Percentiles rank a stretch among this genome's conserved stretches.
Conservation (phyloP, 2,113 vertebrate genomes). For the Gymnocephalus cernua region DNA sequence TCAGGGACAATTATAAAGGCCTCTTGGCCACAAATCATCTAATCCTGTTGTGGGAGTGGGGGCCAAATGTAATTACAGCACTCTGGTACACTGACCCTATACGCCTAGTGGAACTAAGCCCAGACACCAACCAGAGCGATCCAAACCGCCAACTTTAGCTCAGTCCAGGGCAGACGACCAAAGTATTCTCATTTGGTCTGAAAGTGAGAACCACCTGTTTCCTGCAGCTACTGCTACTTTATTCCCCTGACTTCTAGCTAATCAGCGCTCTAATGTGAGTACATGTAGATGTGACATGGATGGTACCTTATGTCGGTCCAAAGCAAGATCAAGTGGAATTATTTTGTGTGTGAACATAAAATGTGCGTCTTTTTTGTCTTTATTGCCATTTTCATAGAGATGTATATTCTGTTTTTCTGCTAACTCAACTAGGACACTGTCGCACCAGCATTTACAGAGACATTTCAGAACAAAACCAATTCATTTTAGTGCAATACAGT, state of each 20-base stretch:
- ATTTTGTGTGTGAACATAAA: background rate
- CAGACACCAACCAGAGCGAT: constrained; percentile 47
- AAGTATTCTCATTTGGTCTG: constrained; percentile 32
- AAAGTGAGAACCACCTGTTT: constrained; percentile 51
- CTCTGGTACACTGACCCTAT: constrained; percentile 61
- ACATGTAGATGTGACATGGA: background rate
- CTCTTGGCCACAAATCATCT: constrained; percentile 75
- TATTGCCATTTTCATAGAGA: background rate
- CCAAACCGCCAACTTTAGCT: constrained; percentile 49
- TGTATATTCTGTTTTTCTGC: background rate
- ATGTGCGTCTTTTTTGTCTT: background rate
- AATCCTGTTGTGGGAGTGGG: constrained; percentile 76
- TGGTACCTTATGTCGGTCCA: background rate
- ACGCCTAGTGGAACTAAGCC: constrained; percentile 63
- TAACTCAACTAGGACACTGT: background rate
- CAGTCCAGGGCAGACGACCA: constrained; percentile 24
- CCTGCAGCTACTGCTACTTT: constrained; percentile 28
- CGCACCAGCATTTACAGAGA: background rate
- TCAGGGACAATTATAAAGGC: constrained; percentile 80
- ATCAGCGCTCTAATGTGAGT: constrained; percentile 16
- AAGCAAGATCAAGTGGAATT: background rate
- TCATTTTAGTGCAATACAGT: background rate
- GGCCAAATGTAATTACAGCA: constrained; percentile 78
- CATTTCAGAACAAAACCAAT: constrained; percentile 5
- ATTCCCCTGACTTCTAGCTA: constrained; percentile 20